phyloP scores from a whole-genome alignment of 2,888 invertebrate genomes.

The Conomelus anceps region DNA sequence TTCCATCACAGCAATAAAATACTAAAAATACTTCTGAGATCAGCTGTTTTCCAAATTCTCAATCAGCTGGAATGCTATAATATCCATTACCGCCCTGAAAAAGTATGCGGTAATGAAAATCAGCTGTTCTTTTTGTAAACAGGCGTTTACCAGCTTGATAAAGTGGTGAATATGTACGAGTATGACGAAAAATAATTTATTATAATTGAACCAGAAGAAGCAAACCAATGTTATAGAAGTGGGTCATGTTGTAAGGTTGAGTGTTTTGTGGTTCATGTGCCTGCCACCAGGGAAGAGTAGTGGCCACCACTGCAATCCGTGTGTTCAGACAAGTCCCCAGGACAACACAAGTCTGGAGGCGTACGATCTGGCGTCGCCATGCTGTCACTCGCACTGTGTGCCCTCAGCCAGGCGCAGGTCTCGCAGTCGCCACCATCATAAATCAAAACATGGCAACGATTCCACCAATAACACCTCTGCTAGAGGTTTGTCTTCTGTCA shows the following conservation, averaged over 20 bases:
- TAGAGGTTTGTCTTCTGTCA: background rate
- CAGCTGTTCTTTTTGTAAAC: too few species aligned
- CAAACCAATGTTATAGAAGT: background rate
- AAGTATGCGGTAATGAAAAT: too few species aligned
- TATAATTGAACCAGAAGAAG: too few species aligned
- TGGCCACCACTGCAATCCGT: constrained; percentile 61
- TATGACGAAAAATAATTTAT: too few species aligned
- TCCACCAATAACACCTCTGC: background rate
- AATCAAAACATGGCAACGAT: constrained; percentile 24
- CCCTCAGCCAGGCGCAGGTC: constrained; percentile 43
- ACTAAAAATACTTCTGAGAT: too few species aligned
- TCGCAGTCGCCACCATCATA: constrained; percentile 30
- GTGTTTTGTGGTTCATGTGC: constrained; percentile 8
- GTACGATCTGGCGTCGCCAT: constrained; percentile 78
- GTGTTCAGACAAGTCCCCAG: constrained; percentile 54
- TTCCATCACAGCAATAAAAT: too few species aligned
- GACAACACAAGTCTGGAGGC: constrained; percentile 77
- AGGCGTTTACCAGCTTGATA: too few species aligned
- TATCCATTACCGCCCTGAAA: too few species aligned
- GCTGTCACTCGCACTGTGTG: constrained; percentile 80
- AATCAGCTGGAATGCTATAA: too few species aligned
- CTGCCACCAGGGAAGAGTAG: constrained; percentile 21
- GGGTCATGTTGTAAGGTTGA: background rate
- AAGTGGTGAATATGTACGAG: too few species aligned
- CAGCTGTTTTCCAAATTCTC: too few species aligned